Evolutionary conservation across 2,797 vertebrate genomes (phyloP), one percentile per base, ranked within the genome.

Genomic region (Lemur catta): DNA sequence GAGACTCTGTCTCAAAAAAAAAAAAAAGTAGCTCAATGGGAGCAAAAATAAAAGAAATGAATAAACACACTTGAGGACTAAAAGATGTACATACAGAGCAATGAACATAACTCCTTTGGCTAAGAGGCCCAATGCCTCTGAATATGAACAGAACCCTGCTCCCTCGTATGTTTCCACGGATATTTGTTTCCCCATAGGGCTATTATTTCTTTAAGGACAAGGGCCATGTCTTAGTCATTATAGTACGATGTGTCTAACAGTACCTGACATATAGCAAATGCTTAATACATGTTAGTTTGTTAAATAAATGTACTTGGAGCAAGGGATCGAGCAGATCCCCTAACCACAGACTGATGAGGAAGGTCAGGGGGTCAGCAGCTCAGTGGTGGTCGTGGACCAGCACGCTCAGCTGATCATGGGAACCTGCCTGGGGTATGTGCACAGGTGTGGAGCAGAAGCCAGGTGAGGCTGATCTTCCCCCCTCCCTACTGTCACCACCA

Each of bases 1-100:
- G 18, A 67, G 63, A 67, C 33, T n/a, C 17, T 17, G 17, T 18
- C 63, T 67, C 63, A 67, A 67, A 65, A 61, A 28, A 61, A 61
- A 12, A 33, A 28, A 61, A 65, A n/a, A 65, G 18, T 4, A n/a
- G 33, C n/a, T 94, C 86, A 93, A 87, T 41, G 14, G 92, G 61
- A 48, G 38, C 76, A 79, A 43, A 96, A 84, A 57, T 59, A 86
- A 88, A 96, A 84, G 89, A 79, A 88, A 33, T 30, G 24, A 65
- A 93, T 86, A 75, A 48, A 84, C 18, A 90, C 57, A 90, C 55
- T 91, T 95, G 81, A 93, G 43, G 52, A 59, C 46, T 3, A 91
- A 78, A 96, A n/a, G 46, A 90, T 26, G 26, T 17, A 57, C 6
- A 65, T 46, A 52, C 0, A 90, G 63, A 92, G 61, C 85, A 59